These are phyloP conservation scores for Tenthredo livida DNA, from an alignment of 2,888 invertebrate genomes.

Conservation along the genomic window DNA sequence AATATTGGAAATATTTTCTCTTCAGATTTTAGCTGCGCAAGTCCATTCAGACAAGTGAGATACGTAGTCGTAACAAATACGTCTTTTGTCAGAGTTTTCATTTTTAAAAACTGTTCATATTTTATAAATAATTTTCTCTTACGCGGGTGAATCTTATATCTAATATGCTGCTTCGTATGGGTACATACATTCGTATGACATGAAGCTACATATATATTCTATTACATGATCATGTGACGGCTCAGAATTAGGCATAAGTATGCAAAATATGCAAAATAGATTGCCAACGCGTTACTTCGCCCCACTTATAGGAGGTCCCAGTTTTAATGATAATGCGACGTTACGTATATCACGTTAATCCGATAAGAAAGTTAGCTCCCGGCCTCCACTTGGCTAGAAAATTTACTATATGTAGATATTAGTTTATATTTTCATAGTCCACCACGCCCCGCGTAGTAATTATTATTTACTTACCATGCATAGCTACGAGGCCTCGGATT, in stretches of 20 bases:
- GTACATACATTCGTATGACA: neutral
- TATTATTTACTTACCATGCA: conserved; percentile 43
- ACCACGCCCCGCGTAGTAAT: neutral
- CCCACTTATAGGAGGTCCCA: conserved; percentile 13
- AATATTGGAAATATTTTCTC: conserved; percentile 40
- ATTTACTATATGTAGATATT: neutral
- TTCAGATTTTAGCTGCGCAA: conserved; percentile 7
- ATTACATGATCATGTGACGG: neutral
- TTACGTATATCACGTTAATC: conserved; percentile 24
- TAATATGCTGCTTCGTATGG: neutral
- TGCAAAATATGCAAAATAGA: conserved; percentile 29
- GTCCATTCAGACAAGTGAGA: neutral
- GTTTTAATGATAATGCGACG: conserved; percentile 32
- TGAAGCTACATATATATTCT: neutral
- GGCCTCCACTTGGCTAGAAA: neutral
- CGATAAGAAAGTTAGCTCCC: conserved; percentile 39
- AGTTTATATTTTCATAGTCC: conserved; percentile 24
- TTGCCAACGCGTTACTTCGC: neutral
- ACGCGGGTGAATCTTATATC: neutral
- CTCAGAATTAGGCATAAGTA: neutral
- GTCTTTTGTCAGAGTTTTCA: neutral
- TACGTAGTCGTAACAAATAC: neutral
- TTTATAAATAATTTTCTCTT: neutral
- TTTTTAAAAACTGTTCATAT: neutral
- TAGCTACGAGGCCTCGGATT: neutral